A percentile compares a stretch with the other conserved stretches of the same genome.
Evolutionary conservation across 92 coral and sea anemone species (phyloP).

Genomic region (Pocillopora meandrina): DNA sequence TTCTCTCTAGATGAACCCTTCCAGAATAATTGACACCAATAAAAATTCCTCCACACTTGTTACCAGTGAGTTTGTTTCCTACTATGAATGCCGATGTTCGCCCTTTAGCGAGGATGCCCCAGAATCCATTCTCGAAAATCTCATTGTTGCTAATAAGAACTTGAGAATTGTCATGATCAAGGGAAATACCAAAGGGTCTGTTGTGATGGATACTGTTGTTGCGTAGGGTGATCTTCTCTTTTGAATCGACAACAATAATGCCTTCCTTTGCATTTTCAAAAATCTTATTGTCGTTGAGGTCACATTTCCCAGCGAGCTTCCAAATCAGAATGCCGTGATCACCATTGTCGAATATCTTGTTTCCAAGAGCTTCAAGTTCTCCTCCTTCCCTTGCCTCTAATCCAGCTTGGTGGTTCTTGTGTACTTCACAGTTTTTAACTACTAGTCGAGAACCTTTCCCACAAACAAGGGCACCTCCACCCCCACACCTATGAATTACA

Average conservation of each 20-base stretch:
- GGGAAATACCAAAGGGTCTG: background rate
- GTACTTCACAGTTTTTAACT: conserved; percentile 56
- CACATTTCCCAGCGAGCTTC: conserved; percentile 52
- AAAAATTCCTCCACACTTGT: no score
- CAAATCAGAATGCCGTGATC: conserved; percentile 61
- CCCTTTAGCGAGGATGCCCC: background rate
- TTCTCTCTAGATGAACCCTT: conserved; percentile 34
- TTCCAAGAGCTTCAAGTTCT: conserved; percentile 41
- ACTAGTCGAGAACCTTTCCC: conserved; percentile 39
- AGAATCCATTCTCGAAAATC: conserved; percentile 21
- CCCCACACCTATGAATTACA: conserved; percentile 56
- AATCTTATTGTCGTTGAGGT: conserved; percentile 40
- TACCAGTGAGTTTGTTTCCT: conserved; percentile 15
- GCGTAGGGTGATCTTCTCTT: background rate
- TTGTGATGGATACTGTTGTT: conserved; percentile 1
- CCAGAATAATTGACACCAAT: background rate
- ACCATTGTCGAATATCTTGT: conserved; percentile 54
- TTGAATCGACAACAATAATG: conserved; percentile 6
- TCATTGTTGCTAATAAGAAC: conserved; percentile 27
- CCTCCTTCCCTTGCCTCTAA: conserved; percentile 73
- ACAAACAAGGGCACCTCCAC: conserved; percentile 56
- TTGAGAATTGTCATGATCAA: background rate
- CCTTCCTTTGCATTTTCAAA: conserved; percentile 74
- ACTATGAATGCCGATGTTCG: conserved; percentile 37
- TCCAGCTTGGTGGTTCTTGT: conserved; percentile 68